Base-by-base conservation (phyloP, 2,113 vertebrate species). In the Hippoglossus stenolepis region DNA sequence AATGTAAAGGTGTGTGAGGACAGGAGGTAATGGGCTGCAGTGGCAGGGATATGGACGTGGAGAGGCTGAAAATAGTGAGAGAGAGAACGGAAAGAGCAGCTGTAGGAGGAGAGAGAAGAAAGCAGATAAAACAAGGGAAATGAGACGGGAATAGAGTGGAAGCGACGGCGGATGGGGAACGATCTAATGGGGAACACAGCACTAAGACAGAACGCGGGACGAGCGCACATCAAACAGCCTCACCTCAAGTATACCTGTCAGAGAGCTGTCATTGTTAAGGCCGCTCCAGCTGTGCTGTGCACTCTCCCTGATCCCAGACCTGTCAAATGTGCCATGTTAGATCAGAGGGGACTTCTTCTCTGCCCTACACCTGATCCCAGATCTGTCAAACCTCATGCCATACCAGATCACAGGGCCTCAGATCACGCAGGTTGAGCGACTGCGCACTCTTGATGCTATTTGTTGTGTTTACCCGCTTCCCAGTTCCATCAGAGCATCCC, bases 231-330 rank as follows among this genome's bases (percentile, higher is more conserved):
- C 89, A 92, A 92, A 91, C 82, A 82, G 81, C 79, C 58, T 91
- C 84, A 84, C 85, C 87, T 91, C 80, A 71, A 81, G 69, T 82
- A 59, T 85, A 83, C 83, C 90, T 92, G 91, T 92, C 92, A 92
- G 80, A 24, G 77, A 90, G 88, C 90, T 92, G 92, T 92, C 91
- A 90, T 63, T 87, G 84, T 88, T 85, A 77, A 83, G 83, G 66
- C 80, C 57, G 51, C 87, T 91, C 91, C 86, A 90, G 90, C 92
- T 93, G 91, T 70, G 92, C 89, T 86, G 73, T 90, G 90, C 90
- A 91, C 90, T 90, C 84, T 87, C 80, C 79, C 87, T 87, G 91
- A 91, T 93, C 91, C 90, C 90, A 86, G 84, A 49, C 83, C 92
- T 93, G 91, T 93, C 91, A 93, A 64, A 91, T 68, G 51, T 85